These are phyloP conservation scores for Ariolimax columbianus DNA, from an alignment of 2,888 invertebrate species.

Conservation along the genomic window DNA sequence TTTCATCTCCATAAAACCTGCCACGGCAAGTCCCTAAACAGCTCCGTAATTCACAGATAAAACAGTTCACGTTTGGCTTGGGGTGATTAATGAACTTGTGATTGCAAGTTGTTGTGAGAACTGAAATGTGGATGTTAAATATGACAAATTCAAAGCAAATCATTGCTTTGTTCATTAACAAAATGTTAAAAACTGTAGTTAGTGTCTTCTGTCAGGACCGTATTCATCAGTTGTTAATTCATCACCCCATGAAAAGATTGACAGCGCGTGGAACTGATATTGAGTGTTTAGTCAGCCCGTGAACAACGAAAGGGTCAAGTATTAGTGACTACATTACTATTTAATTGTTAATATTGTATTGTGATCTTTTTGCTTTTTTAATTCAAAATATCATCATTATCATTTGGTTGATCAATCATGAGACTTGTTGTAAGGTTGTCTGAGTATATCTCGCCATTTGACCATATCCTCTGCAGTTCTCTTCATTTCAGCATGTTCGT, in stretches of 20 bases:
- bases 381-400: too few relatives aligned
- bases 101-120: background rate
- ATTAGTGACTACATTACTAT: too few relatives aligned
- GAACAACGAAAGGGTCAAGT: background rate
- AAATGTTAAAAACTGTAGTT: background rate
- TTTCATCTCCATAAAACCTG: background rate
- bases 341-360: too few relatives aligned
- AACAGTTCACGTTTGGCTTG: background rate
- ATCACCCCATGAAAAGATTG: background rate
- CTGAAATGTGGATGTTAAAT: background rate
- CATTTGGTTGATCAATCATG: too few relatives aligned
- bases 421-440: too few relatives aligned
- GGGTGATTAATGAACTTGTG: constrained; percentile 14
- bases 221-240: background rate
- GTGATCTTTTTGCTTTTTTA: too few relatives aligned
- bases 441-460: too few relatives aligned
- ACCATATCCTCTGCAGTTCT: too few relatives aligned
- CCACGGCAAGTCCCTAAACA: constrained; percentile 1
- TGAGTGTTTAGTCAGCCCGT: background rate
- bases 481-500: too few relatives aligned
- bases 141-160: background rate
- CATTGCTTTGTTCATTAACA: background rate
- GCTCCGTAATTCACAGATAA: background rate
- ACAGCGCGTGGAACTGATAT: background rate
- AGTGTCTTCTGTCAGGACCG: background rate